A percentile compares a stretch with the other conserved stretches of the same genome.
Evolutionary conservation across 1,140 invertebrate genomes (phyloP).

Genomic region (Tetragonula clypearis): DNA sequence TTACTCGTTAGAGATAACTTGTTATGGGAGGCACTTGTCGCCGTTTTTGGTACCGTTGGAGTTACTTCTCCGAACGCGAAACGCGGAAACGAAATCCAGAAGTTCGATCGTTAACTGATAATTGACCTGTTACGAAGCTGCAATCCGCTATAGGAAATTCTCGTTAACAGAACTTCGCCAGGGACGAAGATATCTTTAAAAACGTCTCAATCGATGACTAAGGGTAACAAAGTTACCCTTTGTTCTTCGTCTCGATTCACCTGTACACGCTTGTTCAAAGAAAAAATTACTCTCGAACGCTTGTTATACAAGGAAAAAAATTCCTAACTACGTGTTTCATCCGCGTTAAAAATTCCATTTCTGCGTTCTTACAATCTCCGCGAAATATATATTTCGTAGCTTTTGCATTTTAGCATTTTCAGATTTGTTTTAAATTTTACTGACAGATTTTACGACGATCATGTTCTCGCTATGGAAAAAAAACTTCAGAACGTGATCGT

Average conservation of each 20-base stretch:
- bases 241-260: not conserved
- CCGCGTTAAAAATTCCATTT: too few species aligned
- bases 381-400: too few species aligned
- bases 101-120: not conserved
- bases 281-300: not conserved
- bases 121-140: not conserved
- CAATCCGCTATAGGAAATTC: not conserved
- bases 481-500: too few species aligned
- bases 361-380: too few species aligned
- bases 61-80: not conserved
- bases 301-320: not conserved
- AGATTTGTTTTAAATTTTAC: too few species aligned
- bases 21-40: not conserved
- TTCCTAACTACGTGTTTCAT: too few species aligned
- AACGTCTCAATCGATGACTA: conserved; percentile 7
- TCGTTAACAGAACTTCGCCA: not conserved
- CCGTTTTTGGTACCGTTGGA: conserved; percentile 8
- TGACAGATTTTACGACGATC: too few species aligned
- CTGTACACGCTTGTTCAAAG: not conserved
- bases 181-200: too few species aligned
- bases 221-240: not conserved
- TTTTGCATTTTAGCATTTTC: too few species aligned
- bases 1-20: not conserved
- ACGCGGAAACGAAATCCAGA: not conserved
- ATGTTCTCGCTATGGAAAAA: too few species aligned